These are phyloP conservation scores for Cremastinae sp. DNA, from an alignment of 2,888 invertebrate species.

Conservation along the genomic window DNA sequence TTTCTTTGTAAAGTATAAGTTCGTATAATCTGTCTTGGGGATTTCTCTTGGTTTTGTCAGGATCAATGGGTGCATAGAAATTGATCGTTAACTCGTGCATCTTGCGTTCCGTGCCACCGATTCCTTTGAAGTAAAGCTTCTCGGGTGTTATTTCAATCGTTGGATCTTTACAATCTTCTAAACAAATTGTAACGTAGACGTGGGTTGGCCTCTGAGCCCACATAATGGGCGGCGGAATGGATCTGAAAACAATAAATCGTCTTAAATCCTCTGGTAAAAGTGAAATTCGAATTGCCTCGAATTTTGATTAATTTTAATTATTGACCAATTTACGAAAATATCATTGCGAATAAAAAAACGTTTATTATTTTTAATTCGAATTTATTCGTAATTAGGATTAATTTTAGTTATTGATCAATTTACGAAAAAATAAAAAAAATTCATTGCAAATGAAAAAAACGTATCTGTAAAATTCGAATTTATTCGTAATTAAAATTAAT, in stretches of 20 bases:
- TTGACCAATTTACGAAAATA: too few species aligned
- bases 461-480: neutral
- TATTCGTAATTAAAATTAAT: neutral
- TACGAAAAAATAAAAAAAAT: too few species aligned
- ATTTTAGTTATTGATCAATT: too few species aligned
- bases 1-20: conserved; percentile 86
- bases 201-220: conserved; percentile 96
- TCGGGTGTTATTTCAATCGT: conserved; percentile 85
- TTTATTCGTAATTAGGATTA: neutral
- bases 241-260: conserved; percentile 79
- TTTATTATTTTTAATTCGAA: neutral
- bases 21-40: conserved; percentile 89
- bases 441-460: too few species aligned
- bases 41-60: conserved; percentile 88
- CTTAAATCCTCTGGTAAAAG: neutral
- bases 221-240: conserved; percentile 90
- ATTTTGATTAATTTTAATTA: conserved; percentile 2
- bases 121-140: conserved; percentile 90
- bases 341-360: too few species aligned
- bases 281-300: neutral
- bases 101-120: conserved; percentile 91
- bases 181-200: conserved; percentile 93
- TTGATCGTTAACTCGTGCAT: conserved; percentile 93
- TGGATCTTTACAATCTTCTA: conserved; percentile 94
- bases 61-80: conserved; percentile 90